phyloP scores from a whole-genome alignment of 2,888 invertebrate species.

The Cephus sareptanus region DNA sequence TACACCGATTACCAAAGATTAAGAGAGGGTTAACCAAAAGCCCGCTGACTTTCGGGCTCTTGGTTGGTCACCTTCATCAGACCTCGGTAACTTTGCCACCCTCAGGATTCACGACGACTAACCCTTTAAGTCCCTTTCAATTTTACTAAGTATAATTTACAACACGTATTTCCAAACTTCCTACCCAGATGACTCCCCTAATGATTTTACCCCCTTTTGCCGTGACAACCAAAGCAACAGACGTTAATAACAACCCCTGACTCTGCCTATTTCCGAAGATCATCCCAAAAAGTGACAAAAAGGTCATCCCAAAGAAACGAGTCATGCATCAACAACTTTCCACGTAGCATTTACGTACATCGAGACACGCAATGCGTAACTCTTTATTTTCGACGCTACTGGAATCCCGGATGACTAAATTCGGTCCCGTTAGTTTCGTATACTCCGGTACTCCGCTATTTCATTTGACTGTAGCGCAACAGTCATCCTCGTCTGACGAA shows the following conservation, averaged over 20 bases:
- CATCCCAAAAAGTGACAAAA: background rate
- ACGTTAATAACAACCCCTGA: background rate
- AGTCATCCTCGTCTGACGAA: background rate
- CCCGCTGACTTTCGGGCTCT: background rate
- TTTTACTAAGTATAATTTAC: background rate
- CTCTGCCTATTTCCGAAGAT: background rate
- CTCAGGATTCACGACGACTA: background rate
- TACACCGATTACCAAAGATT: constrained; percentile 33
- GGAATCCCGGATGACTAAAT: constrained; percentile 26
- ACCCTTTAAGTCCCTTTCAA: background rate
- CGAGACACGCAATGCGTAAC: background rate
- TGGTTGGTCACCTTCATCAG: background rate
- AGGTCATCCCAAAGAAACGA: background rate
- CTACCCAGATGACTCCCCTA: background rate
- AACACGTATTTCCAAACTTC: background rate
- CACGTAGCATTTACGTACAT: background rate
- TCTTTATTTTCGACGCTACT: constrained; percentile 1
- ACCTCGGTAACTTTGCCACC: background rate
- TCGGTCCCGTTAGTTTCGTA: constrained; percentile 26
- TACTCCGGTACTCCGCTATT: constrained; percentile 24
- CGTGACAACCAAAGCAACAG: background rate
- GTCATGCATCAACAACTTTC: background rate
- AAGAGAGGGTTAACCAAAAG: constrained; percentile 37
- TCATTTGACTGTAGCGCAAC: constrained; percentile 11
- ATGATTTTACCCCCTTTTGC: background rate